phyloP scores from a whole-genome alignment of 1,140 invertebrate genomes.

The Eciton burchellii region DNA sequence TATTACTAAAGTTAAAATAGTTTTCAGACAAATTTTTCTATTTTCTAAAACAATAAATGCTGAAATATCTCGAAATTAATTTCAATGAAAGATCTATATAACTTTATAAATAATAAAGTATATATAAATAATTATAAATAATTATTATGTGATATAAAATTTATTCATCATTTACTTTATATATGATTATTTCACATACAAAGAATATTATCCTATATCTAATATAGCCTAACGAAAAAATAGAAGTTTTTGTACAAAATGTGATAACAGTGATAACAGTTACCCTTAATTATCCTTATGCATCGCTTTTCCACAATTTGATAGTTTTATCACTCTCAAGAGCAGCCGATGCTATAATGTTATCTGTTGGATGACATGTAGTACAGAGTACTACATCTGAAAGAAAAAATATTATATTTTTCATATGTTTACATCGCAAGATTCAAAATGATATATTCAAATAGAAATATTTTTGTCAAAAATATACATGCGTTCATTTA shows the following conservation, averaged over 20 bases:
- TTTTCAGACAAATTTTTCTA: background rate
- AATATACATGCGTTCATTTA: too few species aligned
- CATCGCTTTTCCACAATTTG: conserved; percentile 99
- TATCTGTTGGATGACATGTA: conserved; percentile 99
- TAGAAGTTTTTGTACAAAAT: conserved; percentile 24
- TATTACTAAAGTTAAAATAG: too few species aligned
- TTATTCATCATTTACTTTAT: conserved; percentile 22
- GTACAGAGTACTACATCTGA: conserved; percentile 98
- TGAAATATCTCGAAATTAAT: background rate
- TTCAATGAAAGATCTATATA: background rate
- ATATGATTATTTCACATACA: background rate
- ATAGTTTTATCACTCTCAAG: conserved; percentile 99
- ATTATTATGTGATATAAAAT: conserved; percentile 41
- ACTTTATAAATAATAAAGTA: conserved; percentile 38
- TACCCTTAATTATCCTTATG: conserved; percentile 86
- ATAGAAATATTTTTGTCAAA: too few species aligned
- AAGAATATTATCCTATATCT: background rate
- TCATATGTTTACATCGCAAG: background rate
- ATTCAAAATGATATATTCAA: background rate
- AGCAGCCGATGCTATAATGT: conserved; percentile 99
- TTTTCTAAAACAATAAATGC: background rate
- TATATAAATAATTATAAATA: too few species aligned
- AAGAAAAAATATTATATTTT: conserved; percentile 30
- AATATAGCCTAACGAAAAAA: conserved; percentile 21
- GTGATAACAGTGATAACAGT: background rate